Conservation (phyloP, 2,113 vertebrate species). For the Clarias gariepinus region DNA sequence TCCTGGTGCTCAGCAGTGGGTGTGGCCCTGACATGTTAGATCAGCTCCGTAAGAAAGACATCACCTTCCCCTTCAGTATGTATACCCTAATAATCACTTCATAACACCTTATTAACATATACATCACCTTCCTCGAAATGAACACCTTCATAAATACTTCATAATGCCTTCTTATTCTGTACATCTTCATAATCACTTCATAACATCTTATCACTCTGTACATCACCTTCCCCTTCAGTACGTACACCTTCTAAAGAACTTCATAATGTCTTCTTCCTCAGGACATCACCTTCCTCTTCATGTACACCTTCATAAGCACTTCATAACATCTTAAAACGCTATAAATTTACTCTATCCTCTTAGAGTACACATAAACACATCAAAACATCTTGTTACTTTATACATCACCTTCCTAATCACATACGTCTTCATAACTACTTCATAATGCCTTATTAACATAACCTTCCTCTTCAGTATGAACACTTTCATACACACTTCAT, state of each 20-base stretch:
- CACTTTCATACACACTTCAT: neutral
- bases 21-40: slow-evolving; percentile 77
- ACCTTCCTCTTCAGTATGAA: no score
- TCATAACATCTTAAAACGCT: neutral
- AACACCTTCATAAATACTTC: slow-evolving; percentile 34
- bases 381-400: neutral
- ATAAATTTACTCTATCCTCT: no score
- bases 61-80: slow-evolving; percentile 87
- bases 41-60: slow-evolving; percentile 78
- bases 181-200: neutral
- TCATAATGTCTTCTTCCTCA: neutral
- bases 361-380: neutral
- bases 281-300: neutral
- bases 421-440: neutral
- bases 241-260: neutral
- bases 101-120: neutral
- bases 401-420: neutral
- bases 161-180: neutral
- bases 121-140: slow-evolving; percentile 45
- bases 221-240: neutral
- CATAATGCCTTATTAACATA: neutral
- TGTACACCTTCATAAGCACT: neutral
- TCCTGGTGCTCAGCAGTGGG: slow-evolving; percentile 81
- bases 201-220: neutral
- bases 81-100: slow-evolving; percentile 32